These are phyloP conservation scores for Nymphalis io DNA, from an alignment of 1,140 invertebrate genomes.

Conservation along the genomic window DNA sequence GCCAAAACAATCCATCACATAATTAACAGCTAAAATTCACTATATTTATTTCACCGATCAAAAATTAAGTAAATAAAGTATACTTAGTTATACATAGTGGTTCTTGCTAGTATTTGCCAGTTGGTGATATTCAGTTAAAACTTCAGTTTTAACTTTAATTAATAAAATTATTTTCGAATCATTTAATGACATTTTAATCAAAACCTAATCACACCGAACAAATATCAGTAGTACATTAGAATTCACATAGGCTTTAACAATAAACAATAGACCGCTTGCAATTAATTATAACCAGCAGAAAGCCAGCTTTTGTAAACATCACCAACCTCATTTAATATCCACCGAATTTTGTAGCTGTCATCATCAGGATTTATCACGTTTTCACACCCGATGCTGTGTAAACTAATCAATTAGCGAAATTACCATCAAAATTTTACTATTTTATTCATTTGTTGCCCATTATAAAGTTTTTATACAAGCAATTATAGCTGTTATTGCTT, in stretches of 20 bases:
- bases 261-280: conserved; percentile 6
- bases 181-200: too few species aligned
- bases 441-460: conserved; percentile 28
- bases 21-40: too few species aligned
- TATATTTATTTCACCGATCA: too few species aligned
- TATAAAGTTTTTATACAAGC: background rate
- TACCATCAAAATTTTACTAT: conserved; percentile 41
- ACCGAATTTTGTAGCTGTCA: conserved; percentile 32
- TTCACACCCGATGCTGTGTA: conserved; percentile 30
- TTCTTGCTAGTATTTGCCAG: too few species aligned
- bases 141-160: too few species aligned
- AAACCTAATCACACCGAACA: too few species aligned
- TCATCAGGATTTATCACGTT: conserved; percentile 40
- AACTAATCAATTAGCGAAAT: conserved; percentile 48
- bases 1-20: too few species aligned
- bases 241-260: conserved; percentile 6
- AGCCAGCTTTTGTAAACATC: conserved; percentile 14
- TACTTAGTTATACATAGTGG: too few species aligned
- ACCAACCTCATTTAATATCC: conserved; percentile 7
- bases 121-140: too few species aligned
- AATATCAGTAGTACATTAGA: background rate
- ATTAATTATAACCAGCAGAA: background rate
- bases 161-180: too few species aligned
- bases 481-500: conserved; percentile 30
- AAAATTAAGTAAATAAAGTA: too few species aligned